Conservation (phyloP, 2,113 vertebrate genomes). For the Notarius lentiginosus region DNA sequence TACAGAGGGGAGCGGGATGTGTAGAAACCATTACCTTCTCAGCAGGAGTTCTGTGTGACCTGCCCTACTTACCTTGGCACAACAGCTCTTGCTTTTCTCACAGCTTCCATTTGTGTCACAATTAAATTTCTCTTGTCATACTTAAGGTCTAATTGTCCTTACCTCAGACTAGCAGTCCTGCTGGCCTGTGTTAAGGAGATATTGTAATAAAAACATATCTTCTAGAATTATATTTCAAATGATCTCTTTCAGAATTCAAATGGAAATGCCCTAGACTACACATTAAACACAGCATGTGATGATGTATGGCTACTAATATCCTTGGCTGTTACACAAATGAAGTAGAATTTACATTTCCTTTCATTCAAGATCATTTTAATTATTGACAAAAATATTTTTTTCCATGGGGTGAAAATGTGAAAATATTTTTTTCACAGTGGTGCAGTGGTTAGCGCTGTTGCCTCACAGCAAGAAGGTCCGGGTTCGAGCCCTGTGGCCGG, state of each 20-base stretch:
- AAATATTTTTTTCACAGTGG: constrained; percentile 59
- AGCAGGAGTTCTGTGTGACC: constrained; percentile 20
- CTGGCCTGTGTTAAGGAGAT: neutral
- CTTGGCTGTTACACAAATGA: neutral
- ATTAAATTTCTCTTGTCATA: neutral
- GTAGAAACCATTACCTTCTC: constrained; percentile 19
- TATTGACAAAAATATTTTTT: constrained; percentile 62
- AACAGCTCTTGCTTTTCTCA: neutral
- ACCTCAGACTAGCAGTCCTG: neutral
- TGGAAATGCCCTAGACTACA: neutral
- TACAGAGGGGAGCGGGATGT: neutral
- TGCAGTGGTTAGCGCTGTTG: no score
- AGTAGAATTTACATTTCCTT: neutral
- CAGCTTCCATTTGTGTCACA: neutral
- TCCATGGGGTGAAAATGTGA: constrained; percentile 64
- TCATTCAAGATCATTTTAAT: constrained; percentile 58
- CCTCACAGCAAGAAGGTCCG: no score
- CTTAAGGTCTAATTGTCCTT: neutral
- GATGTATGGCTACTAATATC: neutral
- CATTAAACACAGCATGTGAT: neutral
- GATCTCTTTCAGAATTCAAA: neutral
- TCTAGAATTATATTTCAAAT: neutral
- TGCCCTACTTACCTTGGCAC: constrained; percentile 10
- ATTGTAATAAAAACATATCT: neutral
- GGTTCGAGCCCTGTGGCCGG: no score